phyloP scores from a whole-genome alignment of 2,797 vertebrate species.

The Malurus splendens region DNA sequence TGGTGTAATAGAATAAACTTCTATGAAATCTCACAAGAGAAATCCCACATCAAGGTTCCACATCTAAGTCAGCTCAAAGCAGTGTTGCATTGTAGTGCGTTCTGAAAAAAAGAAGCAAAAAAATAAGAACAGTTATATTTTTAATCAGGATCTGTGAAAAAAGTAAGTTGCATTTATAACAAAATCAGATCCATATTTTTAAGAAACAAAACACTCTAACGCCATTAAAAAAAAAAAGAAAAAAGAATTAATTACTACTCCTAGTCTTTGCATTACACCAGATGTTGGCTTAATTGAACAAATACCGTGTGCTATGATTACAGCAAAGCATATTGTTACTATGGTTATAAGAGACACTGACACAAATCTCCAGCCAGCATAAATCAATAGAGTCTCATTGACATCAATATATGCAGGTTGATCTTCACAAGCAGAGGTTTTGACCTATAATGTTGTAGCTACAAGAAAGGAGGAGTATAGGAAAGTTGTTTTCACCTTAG shows the following conservation, averaged over 20 bases:
- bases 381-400: neutral
- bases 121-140: neutral
- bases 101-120: neutral
- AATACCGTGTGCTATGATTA: neutral
- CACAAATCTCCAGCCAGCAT: neutral
- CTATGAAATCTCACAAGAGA: neutral
- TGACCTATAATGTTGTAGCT: neutral
- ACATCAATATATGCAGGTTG: neutral
- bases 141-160: neutral
- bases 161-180: neutral
- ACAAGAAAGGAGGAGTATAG: neutral
- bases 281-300: constrained; percentile 19
- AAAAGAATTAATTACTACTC: neutral
- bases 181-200: neutral
- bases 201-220: neutral
- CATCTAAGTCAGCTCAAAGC: neutral
- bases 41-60: neutral
- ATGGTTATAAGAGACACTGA: neutral
- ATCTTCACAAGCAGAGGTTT: neutral
- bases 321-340: neutral
- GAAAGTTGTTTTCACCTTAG: neutral
- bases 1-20: neutral
- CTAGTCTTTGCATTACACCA: neutral
- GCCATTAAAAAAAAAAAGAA: too few relatives aligned
- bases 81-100: neutral